Conservation (phyloP, 1,140 invertebrate species). For the Drosophila fuyamai region DNA sequence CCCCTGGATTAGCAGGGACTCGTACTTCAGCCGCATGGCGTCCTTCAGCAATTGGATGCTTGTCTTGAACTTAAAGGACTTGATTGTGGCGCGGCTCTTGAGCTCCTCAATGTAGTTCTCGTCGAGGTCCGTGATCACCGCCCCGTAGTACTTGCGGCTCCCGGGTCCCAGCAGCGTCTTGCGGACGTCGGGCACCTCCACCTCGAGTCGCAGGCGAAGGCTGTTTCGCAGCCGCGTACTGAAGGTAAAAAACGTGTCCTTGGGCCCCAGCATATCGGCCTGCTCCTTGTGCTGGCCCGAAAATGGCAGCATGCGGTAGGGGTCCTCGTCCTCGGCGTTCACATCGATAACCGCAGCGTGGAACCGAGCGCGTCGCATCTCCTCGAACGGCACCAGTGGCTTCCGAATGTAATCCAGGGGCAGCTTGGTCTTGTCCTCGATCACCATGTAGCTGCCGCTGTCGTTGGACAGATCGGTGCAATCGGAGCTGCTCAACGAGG, state of each 20-base stretch:
- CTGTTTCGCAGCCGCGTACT: conserved; percentile 67
- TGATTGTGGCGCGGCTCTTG: conserved; percentile 69
- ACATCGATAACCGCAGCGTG: conserved; percentile 68
- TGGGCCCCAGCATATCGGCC: conserved; percentile 52
- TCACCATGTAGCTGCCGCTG: conserved; percentile 76
- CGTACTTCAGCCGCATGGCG: conserved; percentile 76
- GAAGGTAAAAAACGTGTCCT: conserved; percentile 78
- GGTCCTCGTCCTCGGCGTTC: conserved; percentile 69
- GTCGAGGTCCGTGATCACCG: conserved; percentile 80
- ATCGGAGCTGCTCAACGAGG: conserved; percentile 71
- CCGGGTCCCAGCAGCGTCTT: conserved; percentile 59
- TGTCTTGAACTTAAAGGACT: conserved; percentile 73
- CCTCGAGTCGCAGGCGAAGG: conserved; percentile 70
- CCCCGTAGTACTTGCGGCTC: conserved; percentile 41
- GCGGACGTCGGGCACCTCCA: conserved; percentile 55
- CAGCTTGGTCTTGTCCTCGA: conserved; percentile 73
- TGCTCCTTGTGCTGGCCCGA: conserved; percentile 75
- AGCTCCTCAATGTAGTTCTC: conserved; percentile 79
- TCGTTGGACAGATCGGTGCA: conserved; percentile 79
- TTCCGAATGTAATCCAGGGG: conserved; percentile 79
- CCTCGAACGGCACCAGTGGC: conserved; percentile 78
- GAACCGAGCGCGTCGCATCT: conserved; percentile 75
- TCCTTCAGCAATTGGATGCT: conserved; percentile 63
- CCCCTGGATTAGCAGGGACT: conserved; percentile 76
- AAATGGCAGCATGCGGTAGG: conserved; percentile 72